phyloP scores from a whole-genome alignment of 2,888 invertebrate genomes.

The Eristalis arbustorum region DNA sequence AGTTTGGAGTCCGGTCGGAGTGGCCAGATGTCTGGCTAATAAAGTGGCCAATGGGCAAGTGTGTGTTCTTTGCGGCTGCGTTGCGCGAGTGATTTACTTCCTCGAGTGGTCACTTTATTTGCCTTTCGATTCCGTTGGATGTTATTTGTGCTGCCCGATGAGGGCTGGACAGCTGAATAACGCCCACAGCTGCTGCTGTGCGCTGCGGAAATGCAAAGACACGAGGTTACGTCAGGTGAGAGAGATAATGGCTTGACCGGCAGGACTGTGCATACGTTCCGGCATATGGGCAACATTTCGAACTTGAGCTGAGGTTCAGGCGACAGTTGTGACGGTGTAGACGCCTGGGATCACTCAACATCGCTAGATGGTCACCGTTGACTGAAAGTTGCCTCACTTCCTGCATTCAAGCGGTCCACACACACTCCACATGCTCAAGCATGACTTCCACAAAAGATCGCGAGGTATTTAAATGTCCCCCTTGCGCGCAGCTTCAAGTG shows the following conservation, averaged over 20 bases:
- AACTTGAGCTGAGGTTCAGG: no score
- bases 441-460: background rate
- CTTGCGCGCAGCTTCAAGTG: background rate
- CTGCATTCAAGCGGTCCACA: background rate
- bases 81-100: slow-evolving; percentile 51
- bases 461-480: background rate
- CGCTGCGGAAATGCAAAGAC: background rate
- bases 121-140: slow-evolving; percentile 19
- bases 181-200: slow-evolving; percentile 19
- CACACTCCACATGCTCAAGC: background rate
- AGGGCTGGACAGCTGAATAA: slow-evolving; percentile 7
- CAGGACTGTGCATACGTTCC: no score
- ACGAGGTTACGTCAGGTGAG: background rate
- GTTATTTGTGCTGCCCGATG: slow-evolving; percentile 35
- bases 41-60: background rate
- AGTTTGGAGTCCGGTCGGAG: background rate
- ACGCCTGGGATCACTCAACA: no score
- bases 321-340: no score
- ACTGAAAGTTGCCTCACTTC: no score
- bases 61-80: background rate
- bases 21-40: background rate
- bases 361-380: no score
- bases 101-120: slow-evolving; percentile 44
- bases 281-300: no score
- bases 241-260: no score